Base-by-base conservation (phyloP, 2,888 invertebrate genomes). In the Cheilosia soror region DNA sequence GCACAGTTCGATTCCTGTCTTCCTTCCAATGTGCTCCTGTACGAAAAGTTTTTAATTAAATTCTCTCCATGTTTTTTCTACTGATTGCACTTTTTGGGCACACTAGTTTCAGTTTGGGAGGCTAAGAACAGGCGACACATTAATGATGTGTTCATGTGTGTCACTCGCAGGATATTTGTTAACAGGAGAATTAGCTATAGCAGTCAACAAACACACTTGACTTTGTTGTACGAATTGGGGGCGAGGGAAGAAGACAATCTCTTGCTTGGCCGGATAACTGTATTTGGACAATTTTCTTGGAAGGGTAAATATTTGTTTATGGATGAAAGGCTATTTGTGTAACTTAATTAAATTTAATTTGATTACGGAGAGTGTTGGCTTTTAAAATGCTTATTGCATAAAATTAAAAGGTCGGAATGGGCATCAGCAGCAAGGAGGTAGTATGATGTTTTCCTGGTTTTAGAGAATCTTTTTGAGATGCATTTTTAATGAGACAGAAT, bases 11-110 rank as follows among this genome's bases (percentile, higher is more conserved):
- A 55, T 25, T n/a, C n/a, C n/a, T 13, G 57, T 65, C 20, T 65
- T 51, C 40, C 20, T 20, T 57, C 29, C 57, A 7, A 33, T 37
- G 44, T n/a, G 33, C 44, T 53, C 44, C 62, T 69, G 73, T 65
- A 69, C 81, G 40, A 76, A 80, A 85, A 85, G 84, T 80, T 85
- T 85, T 81, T 85, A 80, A 85, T 85, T 85, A 85, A 85, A 85
- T 80, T 76, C 71, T 40, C 81, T 81, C 42, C 15, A 76, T 85
- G 76, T 81, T 85, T 85, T 84, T 85, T 81, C 75, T 85, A 76
- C 75, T 81, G 80, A 85, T 85, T 85, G 81, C 71, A 85, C 47
- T 72, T 81, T 85, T 76, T 37, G 25, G 60, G 60, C 6, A 42
- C 9, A 5, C 9, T 20, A 4, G 33, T n/a, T n/a, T 11, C 37